Conservation (phyloP, 2,888 invertebrate species). For the Spialia ferax region DNA sequence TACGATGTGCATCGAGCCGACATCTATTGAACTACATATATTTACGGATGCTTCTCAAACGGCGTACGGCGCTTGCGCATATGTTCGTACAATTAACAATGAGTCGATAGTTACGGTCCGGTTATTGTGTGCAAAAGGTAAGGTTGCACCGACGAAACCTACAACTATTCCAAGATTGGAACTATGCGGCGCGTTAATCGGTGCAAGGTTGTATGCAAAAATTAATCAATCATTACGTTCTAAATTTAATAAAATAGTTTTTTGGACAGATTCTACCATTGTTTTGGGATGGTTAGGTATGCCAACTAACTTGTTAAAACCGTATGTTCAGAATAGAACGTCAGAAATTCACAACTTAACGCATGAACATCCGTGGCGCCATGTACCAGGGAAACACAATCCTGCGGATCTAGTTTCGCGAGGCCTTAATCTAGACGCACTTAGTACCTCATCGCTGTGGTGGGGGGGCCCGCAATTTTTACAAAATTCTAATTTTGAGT, state of each 20-base stretch:
- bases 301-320: slow-evolving; percentile 33
- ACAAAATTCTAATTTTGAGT: not conserved
- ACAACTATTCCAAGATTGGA: slow-evolving; percentile 9
- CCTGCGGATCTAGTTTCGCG: slow-evolving; percentile 11
- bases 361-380: slow-evolving; percentile 39
- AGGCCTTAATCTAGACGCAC: not conserved
- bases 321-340: slow-evolving; percentile 43
- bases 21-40: slow-evolving; percentile 39
- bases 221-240: slow-evolving; percentile 2
- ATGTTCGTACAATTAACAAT: slow-evolving; percentile 40
- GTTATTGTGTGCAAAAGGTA: not conserved
- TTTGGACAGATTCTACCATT: slow-evolving; percentile 51
- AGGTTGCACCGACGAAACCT: slow-evolving; percentile 5
- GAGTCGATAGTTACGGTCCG: not conserved
- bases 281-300: slow-evolving; percentile 45
- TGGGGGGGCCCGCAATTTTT: not conserved
- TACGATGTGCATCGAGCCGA: slow-evolving; percentile 15
- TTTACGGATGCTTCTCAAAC: slow-evolving; percentile 46
- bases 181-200: slow-evolving; percentile 3
- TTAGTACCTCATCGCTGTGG: not conserved
- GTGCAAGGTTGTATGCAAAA: slow-evolving; percentile 3
- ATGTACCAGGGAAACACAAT: slow-evolving; percentile 35
- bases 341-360: slow-evolving; percentile 39
- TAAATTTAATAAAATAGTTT: slow-evolving; percentile 24
- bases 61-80: too few species aligned